Evolutionary conservation across 2,888 invertebrate genomes (phyloP).

Genomic region (Steromphala cineraria): DNA sequence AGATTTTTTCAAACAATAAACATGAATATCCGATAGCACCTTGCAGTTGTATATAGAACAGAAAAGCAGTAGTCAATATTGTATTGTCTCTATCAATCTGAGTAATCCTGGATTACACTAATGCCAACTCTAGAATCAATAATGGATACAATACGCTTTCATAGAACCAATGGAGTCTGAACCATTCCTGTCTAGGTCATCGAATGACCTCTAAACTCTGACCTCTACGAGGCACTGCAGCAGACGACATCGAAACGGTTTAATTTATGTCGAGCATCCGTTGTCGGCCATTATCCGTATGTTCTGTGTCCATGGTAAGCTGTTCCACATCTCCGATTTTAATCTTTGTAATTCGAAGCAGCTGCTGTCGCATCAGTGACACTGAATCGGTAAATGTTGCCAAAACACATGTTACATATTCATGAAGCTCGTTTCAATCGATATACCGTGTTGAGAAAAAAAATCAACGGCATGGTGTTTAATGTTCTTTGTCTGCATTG

Average conservation of each 20-base stretch:
- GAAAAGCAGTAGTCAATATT: no score
- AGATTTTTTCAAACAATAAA: no score
- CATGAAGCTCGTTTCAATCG: neutral
- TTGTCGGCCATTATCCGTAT: neutral
- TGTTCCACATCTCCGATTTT: neutral
- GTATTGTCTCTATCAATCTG: no score
- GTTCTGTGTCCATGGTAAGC: neutral
- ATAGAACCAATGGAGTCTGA: no score
- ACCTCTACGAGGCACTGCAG: neutral
- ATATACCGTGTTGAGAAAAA: no score
- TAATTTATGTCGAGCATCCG: neutral
- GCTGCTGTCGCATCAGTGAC: neutral
- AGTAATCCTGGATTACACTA: no score
- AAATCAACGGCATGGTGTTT: no score
- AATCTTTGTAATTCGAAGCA: neutral
- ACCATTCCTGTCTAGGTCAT: neutral
- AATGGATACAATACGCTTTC: no score
- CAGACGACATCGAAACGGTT: neutral
- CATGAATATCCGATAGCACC: no score
- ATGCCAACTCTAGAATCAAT: neutral
- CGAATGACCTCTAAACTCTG: neutral
- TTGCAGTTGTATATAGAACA: no score
- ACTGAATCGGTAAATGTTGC: neutral
- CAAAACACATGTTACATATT: neutral
- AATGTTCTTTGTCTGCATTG: no score